A percentile compares a stretch with the other conserved stretches of the same genome.
phyloP scores from a whole-genome alignment of 2,888 invertebrate genomes.

The Aphodius sticticus region DNA sequence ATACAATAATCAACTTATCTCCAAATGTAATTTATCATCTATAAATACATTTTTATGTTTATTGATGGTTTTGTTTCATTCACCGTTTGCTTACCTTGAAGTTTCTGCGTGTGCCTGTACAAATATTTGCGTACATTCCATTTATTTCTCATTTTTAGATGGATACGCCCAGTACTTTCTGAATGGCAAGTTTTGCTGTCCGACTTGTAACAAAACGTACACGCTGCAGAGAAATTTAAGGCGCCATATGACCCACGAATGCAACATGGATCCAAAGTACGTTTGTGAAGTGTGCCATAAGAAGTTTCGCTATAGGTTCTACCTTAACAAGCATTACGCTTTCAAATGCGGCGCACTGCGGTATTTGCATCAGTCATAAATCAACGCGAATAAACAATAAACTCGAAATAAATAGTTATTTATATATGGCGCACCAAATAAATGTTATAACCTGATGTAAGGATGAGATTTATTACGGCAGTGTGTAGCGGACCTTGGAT shows the following conservation, averaged over 20 bases:
- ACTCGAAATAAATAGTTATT: not conserved
- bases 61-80: not conserved
- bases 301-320: constrained; percentile 59
- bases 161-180: constrained; percentile 16
- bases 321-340: constrained; percentile 24
- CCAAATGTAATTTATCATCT: not conserved
- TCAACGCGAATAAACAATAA: constrained; percentile 24
- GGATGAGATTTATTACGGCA: too few relatives aligned
- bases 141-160: constrained; percentile 17
- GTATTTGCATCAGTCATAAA: constrained; percentile 16
- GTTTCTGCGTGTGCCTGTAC: not conserved
- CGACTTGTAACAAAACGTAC: constrained; percentile 57
- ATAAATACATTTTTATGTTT: not conserved
- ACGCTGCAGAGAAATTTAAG: constrained; percentile 53
- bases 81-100: too few relatives aligned
- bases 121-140: not conserved
- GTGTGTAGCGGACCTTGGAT: too few relatives aligned
- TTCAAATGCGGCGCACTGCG: constrained; percentile 14
- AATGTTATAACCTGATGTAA: too few relatives aligned
- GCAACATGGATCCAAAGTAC: constrained; percentile 52
- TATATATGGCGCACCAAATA: too few relatives aligned
- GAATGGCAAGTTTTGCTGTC: constrained; percentile 45
- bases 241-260: constrained; percentile 32
- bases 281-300: constrained; percentile 54
- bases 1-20: too few relatives aligned